A percentile compares a stretch with the other conserved stretches of the same genome.
Conservation (phyloP, 1,140 invertebrate species). For the Hylaeus volcanicus region DNA sequence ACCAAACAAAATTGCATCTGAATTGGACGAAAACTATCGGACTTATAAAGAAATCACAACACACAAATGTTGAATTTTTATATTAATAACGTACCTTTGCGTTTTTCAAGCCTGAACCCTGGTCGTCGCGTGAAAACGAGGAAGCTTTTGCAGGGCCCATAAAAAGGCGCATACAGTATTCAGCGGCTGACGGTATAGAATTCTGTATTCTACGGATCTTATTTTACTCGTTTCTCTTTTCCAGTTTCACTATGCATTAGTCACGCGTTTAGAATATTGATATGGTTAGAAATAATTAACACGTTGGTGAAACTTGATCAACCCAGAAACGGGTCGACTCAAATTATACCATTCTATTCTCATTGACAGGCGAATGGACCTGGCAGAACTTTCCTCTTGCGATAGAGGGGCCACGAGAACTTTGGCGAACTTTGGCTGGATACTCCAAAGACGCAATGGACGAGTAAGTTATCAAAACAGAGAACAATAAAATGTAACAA, state of each 20-base stretch:
- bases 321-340: no score
- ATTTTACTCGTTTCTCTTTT: no score
- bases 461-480: conserved; percentile 61
- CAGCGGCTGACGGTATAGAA: conserved; percentile 44
- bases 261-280: no score
- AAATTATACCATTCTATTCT: neutral
- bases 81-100: no score
- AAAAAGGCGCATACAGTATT: conserved; percentile 64
- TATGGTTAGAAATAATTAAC: no score
- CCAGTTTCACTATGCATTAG: no score
- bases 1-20: no score
- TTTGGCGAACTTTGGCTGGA: conserved; percentile 72
- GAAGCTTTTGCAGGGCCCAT: conserved; percentile 40
- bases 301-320: no score
- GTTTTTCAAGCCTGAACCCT: conserved; percentile 14
- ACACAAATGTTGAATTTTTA: no score
- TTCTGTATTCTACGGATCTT: neutral
- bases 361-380: conserved; percentile 49
- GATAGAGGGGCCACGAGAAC: conserved; percentile 72
- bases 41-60: no score
- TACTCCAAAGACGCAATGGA: conserved; percentile 66
- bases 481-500: neutral
- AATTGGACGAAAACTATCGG: no score
- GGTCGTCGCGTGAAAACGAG: conserved; percentile 24
- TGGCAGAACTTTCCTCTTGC: conserved; percentile 74